phyloP scores from a whole-genome alignment of 2,888 invertebrate genomes.

The Rhodophaea formosa region DNA sequence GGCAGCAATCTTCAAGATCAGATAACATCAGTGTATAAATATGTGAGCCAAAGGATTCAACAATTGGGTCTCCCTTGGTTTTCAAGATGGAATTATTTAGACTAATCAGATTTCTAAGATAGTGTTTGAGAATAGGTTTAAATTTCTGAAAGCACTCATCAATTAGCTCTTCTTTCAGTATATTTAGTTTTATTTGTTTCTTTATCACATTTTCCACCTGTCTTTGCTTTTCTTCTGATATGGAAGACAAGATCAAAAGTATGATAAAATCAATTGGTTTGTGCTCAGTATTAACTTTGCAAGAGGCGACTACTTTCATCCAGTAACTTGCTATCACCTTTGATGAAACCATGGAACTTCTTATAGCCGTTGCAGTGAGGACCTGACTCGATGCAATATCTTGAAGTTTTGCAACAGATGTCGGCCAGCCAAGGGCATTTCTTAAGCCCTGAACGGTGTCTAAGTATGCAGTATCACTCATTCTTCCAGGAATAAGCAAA shows the following conservation, averaged over 20 bases:
- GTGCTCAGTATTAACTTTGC: constrained; percentile 74
- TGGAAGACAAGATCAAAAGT: constrained; percentile 83
- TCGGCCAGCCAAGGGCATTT: constrained; percentile 73
- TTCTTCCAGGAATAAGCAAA: constrained; percentile 73
- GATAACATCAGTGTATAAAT: constrained; percentile 79
- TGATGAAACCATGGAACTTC: constrained; percentile 78
- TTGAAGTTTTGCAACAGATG: constrained; percentile 61
- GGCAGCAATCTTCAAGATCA: constrained; percentile 60
- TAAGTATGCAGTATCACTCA: constrained; percentile 50
- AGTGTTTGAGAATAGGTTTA: constrained; percentile 76
- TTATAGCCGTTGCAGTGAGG: constrained; percentile 80
- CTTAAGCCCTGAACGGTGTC: constrained; percentile 73
- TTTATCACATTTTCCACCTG: constrained; percentile 83
- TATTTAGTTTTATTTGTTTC: constrained; percentile 82
- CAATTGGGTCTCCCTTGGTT: constrained; percentile 65
- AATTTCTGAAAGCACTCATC: constrained; percentile 80
- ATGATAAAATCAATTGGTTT: constrained; percentile 86
- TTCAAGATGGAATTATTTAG: constrained; percentile 80
- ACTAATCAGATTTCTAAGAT: constrained; percentile 78
- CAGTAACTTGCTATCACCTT: constrained; percentile 81
- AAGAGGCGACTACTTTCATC: constrained; percentile 77
- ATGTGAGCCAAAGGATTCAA: constrained; percentile 81
- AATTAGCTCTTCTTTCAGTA: constrained; percentile 81
- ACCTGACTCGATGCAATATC: constrained; percentile 82
- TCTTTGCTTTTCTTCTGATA: constrained; percentile 81